These are phyloP conservation scores for Cyprinella venusta DNA, from an alignment of 2,797 vertebrate genomes.

Conservation along the genomic window DNA sequence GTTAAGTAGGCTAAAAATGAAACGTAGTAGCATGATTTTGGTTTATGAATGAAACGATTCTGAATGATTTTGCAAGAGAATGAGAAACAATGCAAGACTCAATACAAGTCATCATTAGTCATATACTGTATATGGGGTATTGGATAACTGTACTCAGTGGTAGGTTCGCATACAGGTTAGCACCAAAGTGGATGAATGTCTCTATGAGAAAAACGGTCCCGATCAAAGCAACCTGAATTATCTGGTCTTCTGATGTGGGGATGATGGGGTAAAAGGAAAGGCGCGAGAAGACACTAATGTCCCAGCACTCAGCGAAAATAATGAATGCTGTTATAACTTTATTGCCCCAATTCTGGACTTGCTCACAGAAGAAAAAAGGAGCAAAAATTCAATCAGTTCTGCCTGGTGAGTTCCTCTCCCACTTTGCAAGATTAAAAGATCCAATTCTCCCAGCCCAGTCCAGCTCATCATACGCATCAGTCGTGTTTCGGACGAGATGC, in stretches of 20 bases:
- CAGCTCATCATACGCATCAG: slow-evolving; percentile 74
- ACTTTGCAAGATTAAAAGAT: slow-evolving; percentile 83
- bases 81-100: background rate
- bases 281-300: slow-evolving; percentile 29
- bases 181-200: slow-evolving; percentile 7
- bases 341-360: slow-evolving; percentile 49
- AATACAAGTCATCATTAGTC: background rate
- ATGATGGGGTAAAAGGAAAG: slow-evolving; percentile 27
- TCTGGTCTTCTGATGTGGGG: slow-evolving; percentile 19
- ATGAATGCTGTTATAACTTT: slow-evolving; percentile 51
- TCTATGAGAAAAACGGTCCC: slow-evolving; percentile 9
- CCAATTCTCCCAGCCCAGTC: slow-evolving; percentile 75
- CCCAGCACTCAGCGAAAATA: slow-evolving; percentile 34
- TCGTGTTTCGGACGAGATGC: slow-evolving; percentile 57
- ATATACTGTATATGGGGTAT: background rate
- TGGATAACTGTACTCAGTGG: slow-evolving; percentile 11
- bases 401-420: slow-evolving; percentile 76
- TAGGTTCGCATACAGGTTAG: slow-evolving; percentile 1
- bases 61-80: background rate
- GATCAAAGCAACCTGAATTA: slow-evolving; percentile 32
- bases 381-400: slow-evolving; percentile 80
- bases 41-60: no score
- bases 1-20: background rate
- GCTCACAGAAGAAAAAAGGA: slow-evolving; percentile 49
- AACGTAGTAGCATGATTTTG: background rate